phyloP scores from a whole-genome alignment of 2,888 invertebrate species.

The Campoletis raptor region DNA sequence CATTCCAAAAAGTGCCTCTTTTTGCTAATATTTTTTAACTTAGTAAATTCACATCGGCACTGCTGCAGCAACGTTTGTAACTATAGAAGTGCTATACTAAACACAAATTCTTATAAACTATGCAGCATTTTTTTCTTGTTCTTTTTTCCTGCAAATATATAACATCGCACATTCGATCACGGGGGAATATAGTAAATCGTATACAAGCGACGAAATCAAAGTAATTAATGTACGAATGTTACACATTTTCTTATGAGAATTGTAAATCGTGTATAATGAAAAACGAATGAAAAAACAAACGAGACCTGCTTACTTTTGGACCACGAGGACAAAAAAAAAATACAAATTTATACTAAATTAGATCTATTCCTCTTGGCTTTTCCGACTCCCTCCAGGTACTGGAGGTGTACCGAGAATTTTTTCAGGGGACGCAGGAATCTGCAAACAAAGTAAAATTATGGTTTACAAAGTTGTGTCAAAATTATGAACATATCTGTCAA shows the following conservation, averaged over 20 bases:
- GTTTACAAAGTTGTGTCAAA: neutral
- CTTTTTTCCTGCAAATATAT: constrained; percentile 9
- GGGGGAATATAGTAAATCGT: constrained; percentile 32
- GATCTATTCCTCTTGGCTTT: constrained; percentile 62
- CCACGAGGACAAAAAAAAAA: constrained; percentile 9
- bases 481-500: neutral
- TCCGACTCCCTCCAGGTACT: constrained; percentile 56
- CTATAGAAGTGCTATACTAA: constrained; percentile 46
- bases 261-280: neutral
- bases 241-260: constrained; percentile 30
- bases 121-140: constrained; percentile 22
- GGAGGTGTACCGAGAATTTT: constrained; percentile 50
- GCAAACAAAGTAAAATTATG: constrained; percentile 3
- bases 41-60: neutral
- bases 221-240: constrained; percentile 37
- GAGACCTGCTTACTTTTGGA: constrained; percentile 34
- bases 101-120: constrained; percentile 52
- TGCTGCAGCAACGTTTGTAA: neutral
- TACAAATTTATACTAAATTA: constrained; percentile 31
- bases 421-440: constrained; percentile 65
- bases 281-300: constrained; percentile 5
- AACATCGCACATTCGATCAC: neutral
- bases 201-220: constrained; percentile 41
- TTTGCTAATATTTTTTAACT: constrained; percentile 19
- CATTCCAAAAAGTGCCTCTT: constrained; percentile 10